Conservation (phyloP, 2,797 vertebrate genomes). For the Siniperca scherzeri region DNA sequence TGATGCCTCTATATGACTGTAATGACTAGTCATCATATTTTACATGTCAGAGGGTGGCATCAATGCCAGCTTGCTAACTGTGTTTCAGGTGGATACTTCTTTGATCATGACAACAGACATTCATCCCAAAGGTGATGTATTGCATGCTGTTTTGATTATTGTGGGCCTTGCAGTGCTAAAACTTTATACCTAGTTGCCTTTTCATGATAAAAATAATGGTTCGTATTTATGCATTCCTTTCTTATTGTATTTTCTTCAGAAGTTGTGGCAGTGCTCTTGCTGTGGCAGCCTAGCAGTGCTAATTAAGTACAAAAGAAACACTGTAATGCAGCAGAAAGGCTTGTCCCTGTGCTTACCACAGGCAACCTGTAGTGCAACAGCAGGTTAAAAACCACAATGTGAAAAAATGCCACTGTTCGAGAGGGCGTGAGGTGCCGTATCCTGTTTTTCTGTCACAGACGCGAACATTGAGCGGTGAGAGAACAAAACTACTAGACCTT, state of each 20-base stretch:
- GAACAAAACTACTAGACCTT: conserved; percentile 34
- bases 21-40: conserved; percentile 41
- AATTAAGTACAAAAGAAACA: conserved; percentile 24
- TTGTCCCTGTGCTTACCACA: conserved; percentile 33
- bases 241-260: neutral
- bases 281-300: neutral
- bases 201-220: neutral
- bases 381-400: conserved; percentile 64
- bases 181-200: neutral
- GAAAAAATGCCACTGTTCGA: conserved; percentile 35
- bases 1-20: conserved; percentile 32
- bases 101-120: conserved; percentile 4
- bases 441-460: conserved; percentile 77
- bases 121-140: neutral
- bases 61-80: neutral
- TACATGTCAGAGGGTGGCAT: conserved; percentile 27
- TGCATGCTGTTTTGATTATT: neutral
- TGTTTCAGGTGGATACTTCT: conserved; percentile 6
- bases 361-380: conserved; percentile 51
- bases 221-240: neutral
- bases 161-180: neutral
- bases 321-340: conserved; percentile 23
- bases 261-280: neutral
- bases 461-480: conserved; percentile 13
- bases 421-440: conserved; percentile 66